These are phyloP conservation scores for Cryptus viduatorius DNA, from an alignment of 2,888 invertebrate species.

Conservation along the genomic window DNA sequence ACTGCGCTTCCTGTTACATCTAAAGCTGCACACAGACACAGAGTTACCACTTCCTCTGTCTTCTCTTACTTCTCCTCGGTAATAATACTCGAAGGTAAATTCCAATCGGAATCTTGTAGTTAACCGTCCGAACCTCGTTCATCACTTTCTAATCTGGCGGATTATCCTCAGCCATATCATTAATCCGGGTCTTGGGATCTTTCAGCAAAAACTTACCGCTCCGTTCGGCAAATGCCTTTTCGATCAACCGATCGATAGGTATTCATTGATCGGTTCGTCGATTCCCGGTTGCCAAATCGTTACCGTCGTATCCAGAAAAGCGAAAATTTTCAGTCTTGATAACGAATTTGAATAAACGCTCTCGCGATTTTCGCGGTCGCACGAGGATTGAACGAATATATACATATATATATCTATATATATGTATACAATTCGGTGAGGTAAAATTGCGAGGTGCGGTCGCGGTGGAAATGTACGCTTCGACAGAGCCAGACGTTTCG, in stretches of 20 bases:
- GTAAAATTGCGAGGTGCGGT: conserved; percentile 32
- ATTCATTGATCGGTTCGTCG: conserved; percentile 23
- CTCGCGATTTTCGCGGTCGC: conserved; percentile 4
- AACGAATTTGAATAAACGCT: conserved; percentile 22
- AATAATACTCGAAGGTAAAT: conserved; percentile 11
- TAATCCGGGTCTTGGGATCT: conserved; percentile 39
- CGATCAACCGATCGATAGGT: conserved; percentile 33
- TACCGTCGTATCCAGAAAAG: neutral
- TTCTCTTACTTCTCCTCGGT: neutral
- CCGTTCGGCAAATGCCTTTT: conserved; percentile 29
- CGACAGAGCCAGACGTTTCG: conserved; percentile 24
- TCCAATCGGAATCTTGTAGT: conserved; percentile 47
- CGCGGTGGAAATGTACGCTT: conserved; percentile 32
- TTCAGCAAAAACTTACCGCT: conserved; percentile 52
- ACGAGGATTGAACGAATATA: neutral
- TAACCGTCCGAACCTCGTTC: conserved; percentile 29
- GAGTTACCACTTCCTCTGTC: neutral
- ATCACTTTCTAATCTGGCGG: conserved; percentile 53
- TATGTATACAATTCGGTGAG: neutral
- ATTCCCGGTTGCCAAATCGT: neutral
- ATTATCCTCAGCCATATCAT: conserved; percentile 53
- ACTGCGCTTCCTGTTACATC: conserved; percentile 23
- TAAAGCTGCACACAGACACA: neutral
- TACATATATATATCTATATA: neutral
- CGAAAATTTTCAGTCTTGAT: neutral